phyloP scores from a whole-genome alignment of 1,140 invertebrate genomes.

The Zaprionus ornatus region DNA sequence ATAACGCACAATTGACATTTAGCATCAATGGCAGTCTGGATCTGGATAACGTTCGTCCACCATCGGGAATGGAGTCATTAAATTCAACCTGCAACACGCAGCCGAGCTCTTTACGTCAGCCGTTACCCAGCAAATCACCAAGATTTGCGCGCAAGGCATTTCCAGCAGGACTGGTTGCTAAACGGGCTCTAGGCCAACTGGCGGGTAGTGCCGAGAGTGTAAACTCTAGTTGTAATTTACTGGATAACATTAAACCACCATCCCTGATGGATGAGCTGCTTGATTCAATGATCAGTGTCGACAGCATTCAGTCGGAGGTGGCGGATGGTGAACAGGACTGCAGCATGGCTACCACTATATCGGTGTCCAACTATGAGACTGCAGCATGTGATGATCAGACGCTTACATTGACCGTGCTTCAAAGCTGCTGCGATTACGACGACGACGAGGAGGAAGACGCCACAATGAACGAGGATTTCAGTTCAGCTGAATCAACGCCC shows the following conservation, averaged over 20 bases:
- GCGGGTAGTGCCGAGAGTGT: slow-evolving; percentile 84
- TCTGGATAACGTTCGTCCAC: slow-evolving; percentile 91
- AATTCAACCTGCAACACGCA: slow-evolving; percentile 72
- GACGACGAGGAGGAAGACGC: slow-evolving; percentile 83
- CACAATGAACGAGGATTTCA: slow-evolving; percentile 84
- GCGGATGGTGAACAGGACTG: slow-evolving; percentile 85
- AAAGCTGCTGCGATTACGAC: slow-evolving; percentile 79
- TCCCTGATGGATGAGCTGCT: slow-evolving; percentile 91
- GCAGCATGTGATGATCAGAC: slow-evolving; percentile 85
- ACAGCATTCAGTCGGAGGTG: slow-evolving; percentile 91
- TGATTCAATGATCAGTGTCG: slow-evolving; percentile 93
- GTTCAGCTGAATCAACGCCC: slow-evolving; percentile 89
- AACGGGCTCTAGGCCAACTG: slow-evolving; percentile 86
- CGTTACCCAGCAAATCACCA: slow-evolving; percentile 71
- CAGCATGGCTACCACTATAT: slow-evolving; percentile 77
- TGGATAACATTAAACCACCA: slow-evolving; percentile 93
- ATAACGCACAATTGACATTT: slow-evolving; percentile 85
- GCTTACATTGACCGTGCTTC: slow-evolving; percentile 76
- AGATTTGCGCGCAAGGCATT: slow-evolving; percentile 86
- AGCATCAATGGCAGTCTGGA: slow-evolving; percentile 87
- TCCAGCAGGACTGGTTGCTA: slow-evolving; percentile 88
- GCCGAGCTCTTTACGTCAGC: slow-evolving; percentile 72
- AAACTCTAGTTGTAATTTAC: slow-evolving; percentile 85
- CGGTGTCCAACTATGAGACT: slow-evolving; percentile 80
- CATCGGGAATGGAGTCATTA: slow-evolving; percentile 88